Base-by-base conservation (phyloP, 1,140 invertebrate genomes). In the Drosophila bocki region DNA sequence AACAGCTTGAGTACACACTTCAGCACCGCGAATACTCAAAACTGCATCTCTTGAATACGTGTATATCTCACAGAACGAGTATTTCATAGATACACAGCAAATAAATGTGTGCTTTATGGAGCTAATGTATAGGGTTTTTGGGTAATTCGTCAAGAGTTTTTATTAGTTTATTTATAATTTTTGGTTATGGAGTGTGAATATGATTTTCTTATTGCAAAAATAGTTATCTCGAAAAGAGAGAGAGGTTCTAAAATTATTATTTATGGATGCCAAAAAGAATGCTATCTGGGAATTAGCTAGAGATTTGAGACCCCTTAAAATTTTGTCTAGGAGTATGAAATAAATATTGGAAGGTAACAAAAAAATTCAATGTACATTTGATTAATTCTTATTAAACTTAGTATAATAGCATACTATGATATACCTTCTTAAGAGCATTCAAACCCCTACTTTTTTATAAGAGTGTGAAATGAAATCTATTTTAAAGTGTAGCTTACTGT, bases 1-100 rank as follows among this genome's bases (percentile, higher is more conserved):
- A 72, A 72, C 67, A 60, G 37, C 44, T 72, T 72, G 53, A 47
- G 37, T 19, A 70, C 47, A 70, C 67, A 50, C 37, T 72, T 39
- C 8, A 50, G 11, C 37, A 60, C 11, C 32, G 68, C 54, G 13
- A 72, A 39, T 59, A 39, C 53, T 51, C 26, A 50, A 15, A 72
- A 50, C 37, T 71, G 53, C 69, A 60, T 72, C 69, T 72, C 67
- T 72, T 37, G 15, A 22, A 50, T 60, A 42, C 51, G n/a, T 58
- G 33, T 58, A 45, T 48, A n/a, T 71, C 69, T 41, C 42, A 45
- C 17, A n/a, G 59, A 44, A 41, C 29, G 15, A 26, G 41, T 39
- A 39, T 62, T n/a, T 65, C 62, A 19, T 29, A n/a, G 7, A 22
- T 26, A 57, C 45, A 70, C 53, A n/a, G 62, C 3, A 29, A 42